Percentiles rank a stretch among this genome's conserved stretches.
These are phyloP conservation scores for Crematogaster levior DNA, from an alignment of 2,888 invertebrate species.

Conservation along the genomic window DNA sequence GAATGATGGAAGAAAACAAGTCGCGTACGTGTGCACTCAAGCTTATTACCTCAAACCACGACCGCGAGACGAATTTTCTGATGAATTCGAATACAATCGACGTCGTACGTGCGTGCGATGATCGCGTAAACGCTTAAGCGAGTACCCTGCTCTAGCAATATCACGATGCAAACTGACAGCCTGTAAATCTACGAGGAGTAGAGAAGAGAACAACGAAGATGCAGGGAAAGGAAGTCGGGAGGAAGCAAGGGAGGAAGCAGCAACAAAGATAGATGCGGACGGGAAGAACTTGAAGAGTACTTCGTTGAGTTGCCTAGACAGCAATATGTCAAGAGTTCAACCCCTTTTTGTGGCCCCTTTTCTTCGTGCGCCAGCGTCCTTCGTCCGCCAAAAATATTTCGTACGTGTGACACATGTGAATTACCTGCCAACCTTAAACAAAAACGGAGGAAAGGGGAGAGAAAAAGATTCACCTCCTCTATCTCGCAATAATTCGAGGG, in stretches of 20 bases:
- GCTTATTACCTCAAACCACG: constrained; percentile 13
- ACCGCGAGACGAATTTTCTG: background rate
- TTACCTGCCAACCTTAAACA: constrained; percentile 59
- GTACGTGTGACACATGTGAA: constrained; percentile 57
- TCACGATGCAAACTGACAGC: constrained; percentile 72
- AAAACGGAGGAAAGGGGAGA: background rate
- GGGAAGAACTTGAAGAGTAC: constrained; percentile 78
- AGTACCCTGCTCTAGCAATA: constrained; percentile 58
- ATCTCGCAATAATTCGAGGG: constrained; percentile 50
- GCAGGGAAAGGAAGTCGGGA: constrained; percentile 55
- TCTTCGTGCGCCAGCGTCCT: constrained; percentile 59
- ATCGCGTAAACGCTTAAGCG: constrained; percentile 30
- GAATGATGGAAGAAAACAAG: background rate
- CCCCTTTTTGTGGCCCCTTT: constrained; percentile 71
- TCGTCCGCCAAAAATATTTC: constrained; percentile 20
- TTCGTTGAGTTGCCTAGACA: constrained; percentile 83
- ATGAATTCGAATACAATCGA: constrained; percentile 19
- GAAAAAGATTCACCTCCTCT: background rate
- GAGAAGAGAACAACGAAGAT: constrained; percentile 49
- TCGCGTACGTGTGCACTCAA: background rate
- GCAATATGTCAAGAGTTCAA: constrained; percentile 84
- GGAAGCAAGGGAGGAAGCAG: constrained; percentile 65
- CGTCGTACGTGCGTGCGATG: background rate
- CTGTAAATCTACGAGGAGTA: constrained; percentile 59
- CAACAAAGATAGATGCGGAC: constrained; percentile 66